These are phyloP conservation scores for Caenorhabditis virilis DNA, from an alignment of 2,888 invertebrate species.

Conservation along the genomic window DNA sequence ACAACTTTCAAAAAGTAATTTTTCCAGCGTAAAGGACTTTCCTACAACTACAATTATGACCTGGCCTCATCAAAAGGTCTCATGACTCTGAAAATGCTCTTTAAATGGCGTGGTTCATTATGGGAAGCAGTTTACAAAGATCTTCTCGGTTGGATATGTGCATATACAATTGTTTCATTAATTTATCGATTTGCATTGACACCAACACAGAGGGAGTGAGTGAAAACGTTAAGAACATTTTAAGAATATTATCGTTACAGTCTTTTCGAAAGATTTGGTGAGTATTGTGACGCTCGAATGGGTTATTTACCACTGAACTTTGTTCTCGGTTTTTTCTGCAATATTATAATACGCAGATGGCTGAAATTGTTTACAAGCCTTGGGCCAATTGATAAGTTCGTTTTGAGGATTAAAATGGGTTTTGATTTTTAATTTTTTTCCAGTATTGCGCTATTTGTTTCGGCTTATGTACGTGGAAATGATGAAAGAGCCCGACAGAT, in stretches of 20 bases:
- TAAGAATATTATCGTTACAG: slow-evolving; percentile 24
- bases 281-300: slow-evolving; percentile 50
- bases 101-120: slow-evolving; percentile 45
- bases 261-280: slow-evolving; percentile 42
- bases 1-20: too few relatives aligned
- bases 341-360: slow-evolving; percentile 52
- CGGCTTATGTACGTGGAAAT: slow-evolving; percentile 45
- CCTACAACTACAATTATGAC: slow-evolving; percentile 49
- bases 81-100: slow-evolving; percentile 36
- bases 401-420: not conserved
- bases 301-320: slow-evolving; percentile 50
- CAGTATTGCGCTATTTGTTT: slow-evolving; percentile 54
- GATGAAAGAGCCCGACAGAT: slow-evolving; percentile 47
- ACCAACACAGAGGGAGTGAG: slow-evolving; percentile 33
- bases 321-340: slow-evolving; percentile 57
- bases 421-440: slow-evolving; percentile 2
- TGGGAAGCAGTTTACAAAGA: slow-evolving; percentile 47
- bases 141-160: slow-evolving; percentile 35
- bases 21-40: slow-evolving; percentile 27
- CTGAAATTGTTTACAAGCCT: slow-evolving; percentile 37
- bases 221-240: not conserved
- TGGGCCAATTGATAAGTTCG: slow-evolving; percentile 47
- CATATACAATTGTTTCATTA: slow-evolving; percentile 35
- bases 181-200: slow-evolving; percentile 37
- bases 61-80: slow-evolving; percentile 38